phyloP scores from a whole-genome alignment of 2,113 vertebrate species.

The Jacana jacana region DNA sequence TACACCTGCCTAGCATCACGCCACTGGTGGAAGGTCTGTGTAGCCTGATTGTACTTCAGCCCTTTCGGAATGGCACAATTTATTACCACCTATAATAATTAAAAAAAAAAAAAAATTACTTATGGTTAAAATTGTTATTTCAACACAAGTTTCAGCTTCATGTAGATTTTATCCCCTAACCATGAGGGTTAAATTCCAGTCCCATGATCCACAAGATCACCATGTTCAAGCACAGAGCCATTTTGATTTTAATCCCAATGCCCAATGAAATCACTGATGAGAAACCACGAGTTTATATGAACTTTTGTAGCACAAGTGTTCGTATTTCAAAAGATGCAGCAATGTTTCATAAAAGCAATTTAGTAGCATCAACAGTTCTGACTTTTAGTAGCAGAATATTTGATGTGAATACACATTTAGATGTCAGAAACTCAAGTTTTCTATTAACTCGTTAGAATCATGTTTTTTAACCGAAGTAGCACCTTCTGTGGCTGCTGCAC shows the following conservation, averaged over 20 bases:
- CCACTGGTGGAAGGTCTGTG: conserved; percentile 98
- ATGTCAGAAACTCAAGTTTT: not conserved
- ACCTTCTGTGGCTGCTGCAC: not conserved
- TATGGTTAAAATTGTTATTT: not conserved
- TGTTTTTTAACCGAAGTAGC: not conserved
- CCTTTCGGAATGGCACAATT: conserved; percentile 99
- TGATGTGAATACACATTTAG: accelerated
- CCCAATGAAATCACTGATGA: not conserved
- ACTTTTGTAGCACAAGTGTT: not conserved
- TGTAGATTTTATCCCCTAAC: not conserved
- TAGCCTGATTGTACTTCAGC: conserved; percentile 98
- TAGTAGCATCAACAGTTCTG: not conserved
- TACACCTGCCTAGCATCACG: conserved; percentile 96
- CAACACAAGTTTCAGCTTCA: not conserved
- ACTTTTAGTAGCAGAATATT: not conserved
- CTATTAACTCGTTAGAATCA: not conserved
- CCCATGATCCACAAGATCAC: not conserved
- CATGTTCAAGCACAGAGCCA: not conserved
- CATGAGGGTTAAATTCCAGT: not conserved
- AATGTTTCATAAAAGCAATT: not conserved
- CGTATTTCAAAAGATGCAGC: not conserved
- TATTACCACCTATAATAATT: conserved; percentile 89
- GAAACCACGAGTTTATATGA: not conserved
- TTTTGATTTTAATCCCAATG: not conserved
- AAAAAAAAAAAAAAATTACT: not conserved